These are phyloP conservation scores for Cerastis leucographa DNA, from an alignment of 2,888 invertebrate species.

Conservation along the genomic window DNA sequence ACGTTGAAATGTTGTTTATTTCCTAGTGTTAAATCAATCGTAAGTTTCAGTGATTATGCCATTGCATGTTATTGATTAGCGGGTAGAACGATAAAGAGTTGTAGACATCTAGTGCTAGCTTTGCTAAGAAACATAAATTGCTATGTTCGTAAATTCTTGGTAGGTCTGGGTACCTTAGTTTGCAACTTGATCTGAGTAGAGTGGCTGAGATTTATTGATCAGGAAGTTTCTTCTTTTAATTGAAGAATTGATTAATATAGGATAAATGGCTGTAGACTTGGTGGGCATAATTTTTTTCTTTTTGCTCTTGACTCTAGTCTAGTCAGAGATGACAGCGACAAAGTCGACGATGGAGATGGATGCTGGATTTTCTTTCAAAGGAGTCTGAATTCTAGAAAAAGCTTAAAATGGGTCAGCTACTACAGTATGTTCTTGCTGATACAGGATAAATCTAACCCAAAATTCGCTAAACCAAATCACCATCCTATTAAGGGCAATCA, in stretches of 20 bases:
- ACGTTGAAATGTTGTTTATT: constrained; percentile 76
- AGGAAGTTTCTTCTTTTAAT: constrained; percentile 45
- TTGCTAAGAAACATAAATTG: constrained; percentile 54
- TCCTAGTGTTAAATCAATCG: constrained; percentile 80
- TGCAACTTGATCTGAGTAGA: constrained; percentile 44
- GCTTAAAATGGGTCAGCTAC: neutral
- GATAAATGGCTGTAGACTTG: neutral
- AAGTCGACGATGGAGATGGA: too few species aligned
- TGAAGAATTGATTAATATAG: constrained; percentile 29
- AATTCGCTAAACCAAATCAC: neutral
- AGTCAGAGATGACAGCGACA: too few species aligned
- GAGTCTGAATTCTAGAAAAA: neutral
- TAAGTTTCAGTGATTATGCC: constrained; percentile 75
- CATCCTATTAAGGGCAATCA: neutral
- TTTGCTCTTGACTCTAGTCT: too few species aligned
- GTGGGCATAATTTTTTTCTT: neutral
- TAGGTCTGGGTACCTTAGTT: constrained; percentile 47
- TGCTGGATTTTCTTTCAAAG: neutral
- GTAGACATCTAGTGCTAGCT: constrained; percentile 33
- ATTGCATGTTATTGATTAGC: constrained; percentile 71
- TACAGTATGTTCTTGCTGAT: neutral
- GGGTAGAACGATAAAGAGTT: constrained; percentile 50
- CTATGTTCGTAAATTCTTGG: constrained; percentile 53
- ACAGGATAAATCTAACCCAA: neutral
- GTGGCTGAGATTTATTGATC: constrained; percentile 43